Conservation (phyloP, 92 coral and sea anemone species). For the Umimayanthus chanpuru region DNA sequence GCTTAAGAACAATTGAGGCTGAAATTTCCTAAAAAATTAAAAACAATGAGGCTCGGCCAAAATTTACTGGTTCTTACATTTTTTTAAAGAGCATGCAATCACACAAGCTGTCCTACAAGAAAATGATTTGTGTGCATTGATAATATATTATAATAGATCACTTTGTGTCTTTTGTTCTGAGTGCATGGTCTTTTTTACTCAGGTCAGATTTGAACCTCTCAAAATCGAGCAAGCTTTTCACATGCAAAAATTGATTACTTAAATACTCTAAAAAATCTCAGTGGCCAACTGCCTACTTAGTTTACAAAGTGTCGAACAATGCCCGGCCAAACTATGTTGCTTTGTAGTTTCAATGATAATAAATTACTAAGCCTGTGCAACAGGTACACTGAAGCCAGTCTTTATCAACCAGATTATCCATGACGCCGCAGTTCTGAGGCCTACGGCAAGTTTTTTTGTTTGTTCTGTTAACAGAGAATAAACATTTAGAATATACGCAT, state of each 20-base stretch:
- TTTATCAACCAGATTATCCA: slow-evolving; percentile 8
- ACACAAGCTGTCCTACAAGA: neutral
- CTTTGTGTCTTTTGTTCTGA: neutral
- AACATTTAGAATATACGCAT: neutral
- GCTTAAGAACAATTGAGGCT: no score
- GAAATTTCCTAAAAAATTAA: no score
- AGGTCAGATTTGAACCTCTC: neutral
- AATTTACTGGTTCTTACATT: no score
- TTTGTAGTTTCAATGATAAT: slow-evolving; percentile 2
- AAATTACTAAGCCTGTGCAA: neutral
- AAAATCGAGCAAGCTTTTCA: neutral
- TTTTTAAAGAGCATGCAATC: neutral
- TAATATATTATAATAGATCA: neutral
- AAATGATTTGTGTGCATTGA: neutral
- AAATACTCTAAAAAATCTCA: neutral
- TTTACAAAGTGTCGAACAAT: neutral
- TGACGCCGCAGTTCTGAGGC: slow-evolving; percentile 25
- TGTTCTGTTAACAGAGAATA: neutral
- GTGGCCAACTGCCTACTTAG: neutral
- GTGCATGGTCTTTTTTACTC: neutral
- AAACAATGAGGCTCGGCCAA: no score
- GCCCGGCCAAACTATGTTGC: neutral
- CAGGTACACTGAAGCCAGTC: neutral
- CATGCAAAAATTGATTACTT: neutral
- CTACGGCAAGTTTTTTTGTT: slow-evolving; percentile 29